A percentile compares a stretch with the other conserved stretches of the same genome.
Conservation (phyloP, 2,797 vertebrate genomes). For the Eremophila alpestris region DNA sequence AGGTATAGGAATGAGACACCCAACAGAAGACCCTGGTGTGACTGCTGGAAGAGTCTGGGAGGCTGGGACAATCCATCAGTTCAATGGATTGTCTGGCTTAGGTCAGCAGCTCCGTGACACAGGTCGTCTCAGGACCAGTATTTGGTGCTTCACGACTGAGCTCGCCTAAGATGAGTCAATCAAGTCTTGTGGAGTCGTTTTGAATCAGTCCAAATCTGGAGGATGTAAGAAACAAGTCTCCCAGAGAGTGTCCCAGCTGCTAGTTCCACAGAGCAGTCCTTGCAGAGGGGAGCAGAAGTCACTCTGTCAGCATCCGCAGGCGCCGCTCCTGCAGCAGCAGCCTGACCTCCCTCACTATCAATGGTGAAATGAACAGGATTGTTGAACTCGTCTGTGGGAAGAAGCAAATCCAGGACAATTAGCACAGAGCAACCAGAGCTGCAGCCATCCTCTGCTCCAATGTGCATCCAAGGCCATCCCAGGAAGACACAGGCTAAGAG, state of each 20-base stretch:
- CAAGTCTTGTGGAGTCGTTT: not conserved
- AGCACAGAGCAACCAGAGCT: not conserved
- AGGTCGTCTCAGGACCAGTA: not conserved
- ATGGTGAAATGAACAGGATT: constrained; percentile 86
- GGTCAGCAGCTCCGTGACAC: not conserved
- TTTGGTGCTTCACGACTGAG: not conserved
- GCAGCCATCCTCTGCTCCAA: not conserved
- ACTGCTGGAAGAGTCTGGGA: not conserved
- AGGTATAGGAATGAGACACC: not conserved
- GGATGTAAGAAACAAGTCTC: not conserved
- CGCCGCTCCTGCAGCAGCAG: constrained; percentile 79
- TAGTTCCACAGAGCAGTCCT: not conserved
- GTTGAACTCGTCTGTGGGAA: constrained; percentile 87
- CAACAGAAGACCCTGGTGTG: not conserved
- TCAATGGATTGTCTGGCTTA: not conserved
- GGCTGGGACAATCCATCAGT: not conserved
- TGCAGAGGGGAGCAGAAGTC: not conserved
- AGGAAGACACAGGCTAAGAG: not conserved
- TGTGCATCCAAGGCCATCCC: not conserved
- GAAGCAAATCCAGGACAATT: not conserved
- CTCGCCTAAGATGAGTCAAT: not conserved
- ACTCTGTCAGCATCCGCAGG: constrained; percentile 58
- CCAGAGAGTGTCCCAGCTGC: not conserved
- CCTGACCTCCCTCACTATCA: constrained; percentile 82
- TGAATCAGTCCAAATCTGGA: not conserved